Base-by-base conservation (phyloP, 1,140 invertebrate genomes). In the Hermetia illucens region DNA sequence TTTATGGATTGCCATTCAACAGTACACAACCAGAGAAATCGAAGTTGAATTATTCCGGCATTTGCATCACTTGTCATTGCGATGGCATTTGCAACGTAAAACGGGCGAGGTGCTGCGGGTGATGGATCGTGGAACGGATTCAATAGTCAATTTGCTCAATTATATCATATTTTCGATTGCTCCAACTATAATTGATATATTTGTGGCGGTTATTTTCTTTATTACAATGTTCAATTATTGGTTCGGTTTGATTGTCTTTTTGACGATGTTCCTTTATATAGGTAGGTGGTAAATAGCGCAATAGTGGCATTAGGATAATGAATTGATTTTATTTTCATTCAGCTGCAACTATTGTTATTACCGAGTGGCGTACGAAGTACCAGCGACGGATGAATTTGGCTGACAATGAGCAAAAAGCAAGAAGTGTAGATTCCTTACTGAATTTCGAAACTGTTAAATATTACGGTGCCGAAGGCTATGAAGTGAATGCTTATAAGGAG, bases 361-460 rank as follows among this genome's bases (percentile, higher is more conserved):
- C 92, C 2, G 92, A 97, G 65, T 97, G 92, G 92, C 70, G 93
- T 22, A 96, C 90, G 0, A 92, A 95, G 58, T 96, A 79, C 58
- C 79, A 93, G 50, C 66, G 91, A 21, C 70, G 80, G 12, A 93
- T 93, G 86, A 98, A 98, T 63, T 64, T 82, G 15, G 78, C 87
- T 0, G 92, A 97, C 53, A 97, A 97, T 64, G 83, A 79, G 34
- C 77, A 80, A 38, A 81, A 86, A 54, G 81, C 88, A n/a, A 73
- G 81, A 33, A 92, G 83, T 41, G 90, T 96, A 0, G 93, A 98
- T 59, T 95, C 92, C n/a, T 64, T 98, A 24, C 67, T 97, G 1
- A 98, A 97, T 64, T 96, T 92, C 66, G 92, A 97, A 67, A 97
- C 93, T 4, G 92, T 96, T 0, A 98, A 97, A 62, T 96, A 97